phyloP scores from a whole-genome alignment of 2,113 vertebrate genomes.

The Chrysochloris asiatica region DNA sequence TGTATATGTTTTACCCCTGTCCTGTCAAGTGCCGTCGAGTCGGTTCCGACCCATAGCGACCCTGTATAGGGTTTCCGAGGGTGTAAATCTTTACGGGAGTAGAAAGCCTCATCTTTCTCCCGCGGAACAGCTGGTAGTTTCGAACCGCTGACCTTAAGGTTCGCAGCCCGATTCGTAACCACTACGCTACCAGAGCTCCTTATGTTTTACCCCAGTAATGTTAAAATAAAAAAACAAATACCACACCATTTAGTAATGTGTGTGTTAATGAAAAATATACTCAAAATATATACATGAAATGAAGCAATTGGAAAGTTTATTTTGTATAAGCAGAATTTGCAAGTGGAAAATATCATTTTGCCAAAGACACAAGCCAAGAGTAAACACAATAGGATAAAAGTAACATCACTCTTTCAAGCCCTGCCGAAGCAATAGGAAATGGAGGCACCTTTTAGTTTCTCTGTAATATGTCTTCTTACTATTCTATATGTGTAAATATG shows the following conservation, averaged over 20 bases:
- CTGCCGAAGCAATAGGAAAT: background rate
- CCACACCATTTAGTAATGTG: background rate
- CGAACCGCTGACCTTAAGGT: too few species aligned
- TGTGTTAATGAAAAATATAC: background rate
- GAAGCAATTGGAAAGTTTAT: slow-evolving; percentile 2
- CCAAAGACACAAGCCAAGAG: background rate
- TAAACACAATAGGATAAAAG: background rate
- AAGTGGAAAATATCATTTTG: background rate
- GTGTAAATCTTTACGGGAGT: too few species aligned
- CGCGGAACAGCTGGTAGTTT: too few species aligned
- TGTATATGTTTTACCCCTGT: background rate
- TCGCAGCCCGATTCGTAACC: too few species aligned
- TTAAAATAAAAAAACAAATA: background rate
- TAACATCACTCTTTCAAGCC: background rate
- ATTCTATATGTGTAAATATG: slow-evolving; percentile 38
- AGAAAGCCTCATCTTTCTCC: too few species aligned
- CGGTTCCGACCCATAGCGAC: too few species aligned
- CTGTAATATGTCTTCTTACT: background rate
- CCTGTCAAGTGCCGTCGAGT: too few species aligned
- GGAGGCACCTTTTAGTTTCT: background rate
- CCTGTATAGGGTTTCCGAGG: too few species aligned
- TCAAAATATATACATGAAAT: background rate
- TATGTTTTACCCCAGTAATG: background rate
- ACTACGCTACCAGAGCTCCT: too few species aligned
- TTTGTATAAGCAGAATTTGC: slow-evolving; percentile 15